Conservation (phyloP, 2,888 invertebrate genomes). For the Bibio marci region DNA sequence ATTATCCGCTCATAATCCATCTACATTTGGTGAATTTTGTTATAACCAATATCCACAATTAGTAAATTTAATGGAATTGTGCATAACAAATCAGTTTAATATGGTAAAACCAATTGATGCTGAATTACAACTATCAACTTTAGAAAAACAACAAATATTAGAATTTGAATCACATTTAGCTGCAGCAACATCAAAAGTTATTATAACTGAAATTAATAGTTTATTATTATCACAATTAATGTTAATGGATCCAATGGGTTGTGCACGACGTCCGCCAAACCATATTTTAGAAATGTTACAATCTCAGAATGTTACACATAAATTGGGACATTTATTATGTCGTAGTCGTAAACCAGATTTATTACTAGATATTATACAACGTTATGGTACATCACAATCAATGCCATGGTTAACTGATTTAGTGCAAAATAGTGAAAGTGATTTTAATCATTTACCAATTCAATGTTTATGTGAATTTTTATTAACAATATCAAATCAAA, state of each 20-base stretch:
- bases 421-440: constrained; percentile 72
- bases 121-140: constrained; percentile 46
- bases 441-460: constrained; percentile 73
- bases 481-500: constrained; percentile 43
- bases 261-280: constrained; percentile 65
- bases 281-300: constrained; percentile 63
- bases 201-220: constrained; percentile 80
- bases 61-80: constrained; percentile 85
- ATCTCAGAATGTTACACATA: constrained; percentile 55
- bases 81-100: constrained; percentile 63
- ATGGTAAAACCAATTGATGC: constrained; percentile 42
- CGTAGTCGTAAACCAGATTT: constrained; percentile 80
- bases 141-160: constrained; percentile 62
- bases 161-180: constrained; percentile 88
- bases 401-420: constrained; percentile 96
- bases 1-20: constrained; percentile 83
- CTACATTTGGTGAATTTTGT: constrained; percentile 66
- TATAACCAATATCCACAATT: constrained; percentile 86
- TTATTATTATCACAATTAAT: constrained; percentile 71
- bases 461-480: constrained; percentile 95
- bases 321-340: constrained; percentile 78
- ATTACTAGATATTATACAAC: constrained; percentile 77
- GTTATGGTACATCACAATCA: constrained; percentile 76
- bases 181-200: constrained; percentile 70
- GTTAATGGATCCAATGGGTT: constrained; percentile 69